Conservation (phyloP, 2,113 vertebrate genomes). For the Octodon degus region DNA sequence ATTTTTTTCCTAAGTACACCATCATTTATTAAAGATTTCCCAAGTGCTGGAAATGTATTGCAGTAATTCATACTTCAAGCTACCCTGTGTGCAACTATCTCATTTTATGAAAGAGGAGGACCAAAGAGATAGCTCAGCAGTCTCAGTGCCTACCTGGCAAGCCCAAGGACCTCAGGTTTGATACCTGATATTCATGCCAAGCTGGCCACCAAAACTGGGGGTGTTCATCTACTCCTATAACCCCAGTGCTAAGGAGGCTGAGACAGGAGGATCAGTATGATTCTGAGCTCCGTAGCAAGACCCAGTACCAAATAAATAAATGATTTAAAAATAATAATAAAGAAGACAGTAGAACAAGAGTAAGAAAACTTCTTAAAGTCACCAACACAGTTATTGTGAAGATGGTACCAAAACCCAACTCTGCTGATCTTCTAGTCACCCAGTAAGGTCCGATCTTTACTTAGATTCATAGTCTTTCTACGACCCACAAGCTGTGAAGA, state of each 20-base stretch:
- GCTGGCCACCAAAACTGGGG: too few relatives aligned
- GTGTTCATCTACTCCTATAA: too few relatives aligned
- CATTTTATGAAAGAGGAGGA: constrained; percentile 8
- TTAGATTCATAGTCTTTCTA: neutral
- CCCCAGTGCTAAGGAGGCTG: too few relatives aligned
- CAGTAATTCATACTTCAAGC: constrained; percentile 31
- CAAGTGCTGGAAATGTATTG: neutral
- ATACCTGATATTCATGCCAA: too few relatives aligned
- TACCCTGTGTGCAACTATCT: neutral
- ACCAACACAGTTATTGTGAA: neutral
- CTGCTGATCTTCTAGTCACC: neutral
- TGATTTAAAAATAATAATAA: too few relatives aligned
- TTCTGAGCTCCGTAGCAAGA: too few relatives aligned
- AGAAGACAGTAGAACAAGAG: neutral
- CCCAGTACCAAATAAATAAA: too few relatives aligned
- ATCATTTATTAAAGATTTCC: neutral
- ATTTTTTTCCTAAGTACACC: too few relatives aligned
- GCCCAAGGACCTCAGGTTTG: too few relatives aligned
- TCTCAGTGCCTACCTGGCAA: too few relatives aligned
- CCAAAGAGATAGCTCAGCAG: too few relatives aligned
- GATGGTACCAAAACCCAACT: neutral
- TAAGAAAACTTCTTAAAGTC: neutral
- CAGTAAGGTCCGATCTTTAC: neutral
- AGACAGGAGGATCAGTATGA: too few relatives aligned
- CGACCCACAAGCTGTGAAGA: neutral